A percentile compares a stretch with the other conserved stretches of the same genome.
Evolutionary conservation across 2,888 invertebrate species (phyloP).

Genomic region (Synergus gifuensis): DNA sequence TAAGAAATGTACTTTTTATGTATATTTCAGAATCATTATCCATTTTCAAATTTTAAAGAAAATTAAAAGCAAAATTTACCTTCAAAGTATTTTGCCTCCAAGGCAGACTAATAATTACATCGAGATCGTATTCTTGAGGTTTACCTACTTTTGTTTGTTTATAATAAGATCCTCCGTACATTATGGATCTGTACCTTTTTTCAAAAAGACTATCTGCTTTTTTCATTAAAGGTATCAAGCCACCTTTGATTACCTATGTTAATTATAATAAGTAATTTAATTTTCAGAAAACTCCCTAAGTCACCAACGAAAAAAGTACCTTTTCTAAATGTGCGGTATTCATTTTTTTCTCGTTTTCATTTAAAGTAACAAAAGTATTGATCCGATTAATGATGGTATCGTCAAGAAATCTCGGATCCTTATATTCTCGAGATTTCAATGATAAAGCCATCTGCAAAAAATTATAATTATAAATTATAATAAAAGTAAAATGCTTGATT

Average conservation of each 20-base stretch:
- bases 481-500: too few relatives aligned
- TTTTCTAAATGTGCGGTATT: conserved; percentile 42
- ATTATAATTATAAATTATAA: not conserved
- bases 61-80: conserved; percentile 21
- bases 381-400: not conserved
- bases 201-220: conserved; percentile 67
- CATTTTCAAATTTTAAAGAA: not conserved
- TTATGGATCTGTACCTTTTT: conserved; percentile 68
- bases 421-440: not conserved
- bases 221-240: conserved; percentile 41
- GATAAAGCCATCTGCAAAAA: conserved; percentile 14
- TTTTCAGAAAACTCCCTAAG: not conserved
- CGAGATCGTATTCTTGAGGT: conserved; percentile 82
- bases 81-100: not conserved
- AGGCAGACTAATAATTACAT: conserved; percentile 80
- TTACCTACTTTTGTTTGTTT: conserved; percentile 81
- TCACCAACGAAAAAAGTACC: conserved; percentile 37
- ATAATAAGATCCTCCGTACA: conserved; percentile 81
- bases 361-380: conserved; percentile 20
- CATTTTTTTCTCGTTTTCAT: conserved; percentile 5
- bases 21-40: not conserved
- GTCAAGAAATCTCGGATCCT: not conserved
- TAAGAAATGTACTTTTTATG: not conserved
- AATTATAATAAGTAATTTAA: not conserved
- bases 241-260: conserved; percentile 41